Evolutionary conservation across 2,888 invertebrate genomes (phyloP).

Genomic region (Desoria tigrina): DNA sequence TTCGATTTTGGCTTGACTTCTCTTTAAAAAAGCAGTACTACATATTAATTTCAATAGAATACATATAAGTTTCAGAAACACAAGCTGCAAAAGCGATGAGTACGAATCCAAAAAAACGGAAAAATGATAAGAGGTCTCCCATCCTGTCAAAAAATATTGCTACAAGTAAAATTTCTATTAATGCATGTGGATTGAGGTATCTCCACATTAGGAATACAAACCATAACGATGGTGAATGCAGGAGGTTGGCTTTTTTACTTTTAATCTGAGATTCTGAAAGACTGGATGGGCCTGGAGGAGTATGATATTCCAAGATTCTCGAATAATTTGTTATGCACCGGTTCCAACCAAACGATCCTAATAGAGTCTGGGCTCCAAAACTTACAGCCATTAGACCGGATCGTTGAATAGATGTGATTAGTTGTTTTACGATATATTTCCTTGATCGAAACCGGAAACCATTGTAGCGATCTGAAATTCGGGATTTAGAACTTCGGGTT

Average conservation of each 20-base stretch:
- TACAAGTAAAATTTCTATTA: slow-evolving; percentile 71
- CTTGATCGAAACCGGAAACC: not conserved
- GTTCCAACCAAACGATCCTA: slow-evolving; percentile 80
- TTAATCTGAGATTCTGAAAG: slow-evolving; percentile 27
- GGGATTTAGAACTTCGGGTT: not conserved
- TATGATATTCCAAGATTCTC: slow-evolving; percentile 68
- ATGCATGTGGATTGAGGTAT: slow-evolving; percentile 74
- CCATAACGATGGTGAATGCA: slow-evolving; percentile 74
- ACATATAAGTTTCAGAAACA: slow-evolving; percentile 69
- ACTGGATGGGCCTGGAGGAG: slow-evolving; percentile 56
- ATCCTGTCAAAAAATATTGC: slow-evolving; percentile 79
- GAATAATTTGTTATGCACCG: slow-evolving; percentile 79
- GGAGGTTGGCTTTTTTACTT: slow-evolving; percentile 58
- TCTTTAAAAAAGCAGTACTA: too few species aligned
- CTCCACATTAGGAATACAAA: slow-evolving; percentile 74
- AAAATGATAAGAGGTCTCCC: slow-evolving; percentile 71
- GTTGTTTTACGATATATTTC: not conserved
- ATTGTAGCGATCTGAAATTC: too few species aligned
- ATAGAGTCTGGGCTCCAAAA: slow-evolving; percentile 64
- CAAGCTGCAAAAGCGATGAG: slow-evolving; percentile 68
- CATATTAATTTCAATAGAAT: not conserved
- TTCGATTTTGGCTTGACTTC: too few species aligned
- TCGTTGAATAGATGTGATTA: slow-evolving; percentile 7
- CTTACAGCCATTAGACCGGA: slow-evolving; percentile 44
- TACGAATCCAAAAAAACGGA: slow-evolving; percentile 73